Evolutionary conservation across 2,888 invertebrate genomes (phyloP).

Genomic region (Hyposoter dolosus): DNA sequence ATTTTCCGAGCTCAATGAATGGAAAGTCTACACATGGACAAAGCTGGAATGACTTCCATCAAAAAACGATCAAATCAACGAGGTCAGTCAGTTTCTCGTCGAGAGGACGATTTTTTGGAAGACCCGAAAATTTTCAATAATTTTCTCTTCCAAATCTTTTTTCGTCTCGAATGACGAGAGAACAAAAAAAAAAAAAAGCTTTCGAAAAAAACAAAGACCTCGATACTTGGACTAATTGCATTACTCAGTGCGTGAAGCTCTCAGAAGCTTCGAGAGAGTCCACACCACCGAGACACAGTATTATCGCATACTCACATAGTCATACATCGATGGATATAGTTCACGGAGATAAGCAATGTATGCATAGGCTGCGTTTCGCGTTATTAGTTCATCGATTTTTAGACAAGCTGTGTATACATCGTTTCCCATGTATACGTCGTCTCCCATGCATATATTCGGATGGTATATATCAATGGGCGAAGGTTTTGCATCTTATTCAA

Average conservation of each 20-base stretch:
- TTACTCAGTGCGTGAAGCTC: conserved; percentile 25
- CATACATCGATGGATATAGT: conserved; percentile 15
- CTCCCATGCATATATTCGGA: not conserved
- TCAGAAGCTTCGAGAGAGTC: conserved; percentile 44
- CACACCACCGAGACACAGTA: conserved; percentile 22
- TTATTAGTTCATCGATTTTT: conserved; percentile 73
- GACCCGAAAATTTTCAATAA: not conserved
- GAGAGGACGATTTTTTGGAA: not conserved
- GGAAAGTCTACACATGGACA: not conserved
- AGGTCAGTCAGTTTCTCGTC: not conserved
- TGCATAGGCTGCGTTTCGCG: conserved; percentile 64
- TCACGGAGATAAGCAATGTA: conserved; percentile 61
- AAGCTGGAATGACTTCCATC: not conserved
- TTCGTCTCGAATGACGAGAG: not conserved
- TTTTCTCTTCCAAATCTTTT: not conserved
- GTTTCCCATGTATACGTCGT: not conserved
- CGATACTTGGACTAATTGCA: not conserved
- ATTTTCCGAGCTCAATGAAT: not conserved
- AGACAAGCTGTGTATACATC: conserved; percentile 50
- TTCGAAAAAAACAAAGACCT: not conserved
- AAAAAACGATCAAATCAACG: not conserved
- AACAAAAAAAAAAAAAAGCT: not conserved
- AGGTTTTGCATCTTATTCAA: not conserved
- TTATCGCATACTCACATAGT: conserved; percentile 38
- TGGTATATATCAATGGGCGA: not conserved